phyloP scores from a whole-genome alignment of 2,113 vertebrate genomes.

The Sorex fumeus region DNA sequence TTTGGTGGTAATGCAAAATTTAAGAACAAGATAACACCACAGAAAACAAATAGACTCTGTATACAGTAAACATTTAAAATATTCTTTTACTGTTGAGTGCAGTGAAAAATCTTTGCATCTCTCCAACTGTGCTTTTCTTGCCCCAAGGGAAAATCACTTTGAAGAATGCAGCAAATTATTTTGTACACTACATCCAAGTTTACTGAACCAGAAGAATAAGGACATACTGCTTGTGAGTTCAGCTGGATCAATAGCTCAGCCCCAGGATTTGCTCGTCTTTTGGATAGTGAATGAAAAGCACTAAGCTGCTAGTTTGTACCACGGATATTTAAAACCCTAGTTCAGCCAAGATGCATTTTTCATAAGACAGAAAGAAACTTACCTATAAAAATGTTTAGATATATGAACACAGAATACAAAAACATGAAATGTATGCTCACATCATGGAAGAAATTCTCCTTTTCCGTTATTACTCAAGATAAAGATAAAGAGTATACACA shows the following conservation, averaged over 20 bases:
- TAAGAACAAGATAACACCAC: not conserved
- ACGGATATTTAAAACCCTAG: slow-evolving; percentile 61
- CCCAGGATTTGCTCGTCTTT: slow-evolving; percentile 53
- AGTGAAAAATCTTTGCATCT: slow-evolving; percentile 69
- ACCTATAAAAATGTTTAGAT: slow-evolving; percentile 73
- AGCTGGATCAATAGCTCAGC: slow-evolving; percentile 79
- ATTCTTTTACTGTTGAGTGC: slow-evolving; percentile 60
- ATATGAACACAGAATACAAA: slow-evolving; percentile 51
- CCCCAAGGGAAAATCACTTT: slow-evolving; percentile 64
- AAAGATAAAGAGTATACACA: not conserved
- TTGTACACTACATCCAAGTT: slow-evolving; percentile 67
- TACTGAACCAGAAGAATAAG: slow-evolving; percentile 44
- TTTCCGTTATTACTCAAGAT: slow-evolving; percentile 28
- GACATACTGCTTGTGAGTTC: slow-evolving; percentile 57
- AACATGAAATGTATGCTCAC: not conserved
- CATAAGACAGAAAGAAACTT: slow-evolving; percentile 57
- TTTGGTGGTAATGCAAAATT: slow-evolving; percentile 13
- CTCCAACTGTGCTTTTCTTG: slow-evolving; percentile 68
- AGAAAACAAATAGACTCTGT: slow-evolving; percentile 35
- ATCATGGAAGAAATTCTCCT: not conserved
- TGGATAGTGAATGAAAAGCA: slow-evolving; percentile 68
- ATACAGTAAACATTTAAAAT: slow-evolving; percentile 61
- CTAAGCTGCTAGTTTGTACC: slow-evolving; percentile 58
- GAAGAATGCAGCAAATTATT: slow-evolving; percentile 69
- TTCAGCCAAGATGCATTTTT: slow-evolving; percentile 63